Percentiles rank a stretch among this genome's conserved stretches.
phyloP scores from a whole-genome alignment of 2,888 invertebrate species.

The Alsophila aescularia region DNA sequence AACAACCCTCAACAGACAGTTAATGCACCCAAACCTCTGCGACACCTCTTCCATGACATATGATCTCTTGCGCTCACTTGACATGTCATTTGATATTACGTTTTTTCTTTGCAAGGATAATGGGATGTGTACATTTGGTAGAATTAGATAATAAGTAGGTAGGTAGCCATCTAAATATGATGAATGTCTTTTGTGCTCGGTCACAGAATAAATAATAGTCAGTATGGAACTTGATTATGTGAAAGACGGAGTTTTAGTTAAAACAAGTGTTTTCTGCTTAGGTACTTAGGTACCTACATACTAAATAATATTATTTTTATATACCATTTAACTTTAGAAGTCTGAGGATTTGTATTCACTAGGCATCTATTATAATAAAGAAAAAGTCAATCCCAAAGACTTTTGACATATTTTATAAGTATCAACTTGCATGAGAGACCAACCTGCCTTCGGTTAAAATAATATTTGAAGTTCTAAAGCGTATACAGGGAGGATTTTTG shows the following conservation, averaged over 20 bases:
- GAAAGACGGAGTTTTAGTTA: not conserved
- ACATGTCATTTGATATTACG: slow-evolving; percentile 2
- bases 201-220: too few relatives aligned
- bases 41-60: slow-evolving; percentile 4
- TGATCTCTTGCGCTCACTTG: slow-evolving; percentile 6
- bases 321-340: too few relatives aligned
- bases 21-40: slow-evolving; percentile 6
- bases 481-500: too few relatives aligned
- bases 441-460: too few relatives aligned
- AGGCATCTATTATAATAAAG: too few relatives aligned
- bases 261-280: not conserved
- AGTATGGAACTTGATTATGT: slow-evolving; percentile 7
- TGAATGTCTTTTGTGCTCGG: not conserved
- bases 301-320: too few relatives aligned
- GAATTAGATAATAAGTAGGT: slow-evolving; percentile 5
- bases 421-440: too few relatives aligned
- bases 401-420: too few relatives aligned
- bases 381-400: too few relatives aligned
- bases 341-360: too few relatives aligned
- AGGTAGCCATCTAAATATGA: not conserved
- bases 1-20: not conserved
- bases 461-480: too few relatives aligned
- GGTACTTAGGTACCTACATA: too few relatives aligned
- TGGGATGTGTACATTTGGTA: slow-evolving; percentile 5
- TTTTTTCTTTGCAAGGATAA: slow-evolving; percentile 6